Base-by-base conservation (phyloP, 2,797 vertebrate genomes). In the Danio albolineatus region DNA sequence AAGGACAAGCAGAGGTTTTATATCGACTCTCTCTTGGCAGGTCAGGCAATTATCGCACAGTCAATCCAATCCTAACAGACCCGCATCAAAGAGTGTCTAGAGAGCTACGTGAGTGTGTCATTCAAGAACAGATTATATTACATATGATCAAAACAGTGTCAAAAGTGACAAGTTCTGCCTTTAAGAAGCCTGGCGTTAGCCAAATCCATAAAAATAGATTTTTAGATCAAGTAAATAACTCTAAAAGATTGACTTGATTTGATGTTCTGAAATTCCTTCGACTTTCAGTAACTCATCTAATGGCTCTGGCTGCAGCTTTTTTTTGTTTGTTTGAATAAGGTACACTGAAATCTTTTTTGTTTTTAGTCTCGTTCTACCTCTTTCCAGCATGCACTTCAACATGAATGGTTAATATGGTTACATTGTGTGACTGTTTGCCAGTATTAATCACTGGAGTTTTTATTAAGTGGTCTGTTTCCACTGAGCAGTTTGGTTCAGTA, bases 21-120 rank as follows among this genome's bases (percentile, higher is more conserved):
- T 36, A 28, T 51, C 7, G 19, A 69, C 38, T 62, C 46, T 7
- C 41, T 60, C 19, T 46, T 17, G 57, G 19, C 76, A 61, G 66
- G 59, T 79, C 76, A 72, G 6, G 39, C 54, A 78, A 60, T 78
- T 70, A 60, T 61, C 54, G 2, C 51, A 38, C 54, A 70, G 43
- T 70, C 65, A 43, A 61, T 64, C 19, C 19, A 72, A 62, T 72
- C 56, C 48, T 69, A 49, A 60, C 43, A 51, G 54, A 70, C 41
- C 28, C 43, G 1, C 41, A 46, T 57, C 21, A 38, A 21, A 43
- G 28, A 59, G 53, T 8, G 4, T 41, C 65, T 21, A 36, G 36
- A 28, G 49, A 44, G 19, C 51, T 44, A n/a, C 4, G 60, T 64
- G 60, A 21, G 38, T 64, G 16, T 59, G 43, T 59, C 43, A 12